Base-by-base conservation (phyloP, 2,797 vertebrate species). In the Ciconia nigra region DNA sequence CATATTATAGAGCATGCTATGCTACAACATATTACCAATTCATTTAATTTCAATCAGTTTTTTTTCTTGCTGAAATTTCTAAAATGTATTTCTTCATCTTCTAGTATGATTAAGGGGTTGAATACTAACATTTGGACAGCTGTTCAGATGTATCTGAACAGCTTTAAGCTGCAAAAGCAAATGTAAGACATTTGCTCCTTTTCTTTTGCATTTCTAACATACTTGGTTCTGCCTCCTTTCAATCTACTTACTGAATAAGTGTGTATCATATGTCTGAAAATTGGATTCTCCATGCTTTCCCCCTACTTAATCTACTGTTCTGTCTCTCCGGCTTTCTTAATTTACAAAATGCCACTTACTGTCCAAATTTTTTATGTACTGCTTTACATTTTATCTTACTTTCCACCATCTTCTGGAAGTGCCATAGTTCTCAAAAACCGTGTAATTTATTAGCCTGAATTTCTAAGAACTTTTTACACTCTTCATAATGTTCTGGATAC, bases 111-210 rank as follows among this genome's bases (percentile, higher is more conserved):
- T 86, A 95, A 91, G 33, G 35, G 21, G 25, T 87, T 96, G 51
- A 94, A 93, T 83, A 74, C 33, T 70, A 97, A 78, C 77, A 83
- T 93, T 91, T 84, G 55, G 52, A 79, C 89, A 93, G 90, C 19
- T 93, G 59, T 96, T 92, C 74, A 93, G 92, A 96, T 51, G 28
- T 49, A 61, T 47, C 90, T 91, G 79, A 87, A 69, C 67, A 62
- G 65, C 35, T 93, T 81, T 55, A 83, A 94, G 83, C 61, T 89
- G 55, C 81, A 83, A 97, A 88, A 93, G 63, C 37, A 83, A 87
- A 86, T 46, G 46, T 72, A 78, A 52, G 55, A 88, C 26, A 57
- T 71, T 76, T 28, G 79, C 22, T 83, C 49, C 29, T 84, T 52
- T 82, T 70, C 47, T 70, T 65, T 86, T 37, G 5, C 41, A 59